Evolutionary conservation across 2,113 vertebrate genomes (phyloP).

Genomic region (Nanorana parkeri): DNA sequence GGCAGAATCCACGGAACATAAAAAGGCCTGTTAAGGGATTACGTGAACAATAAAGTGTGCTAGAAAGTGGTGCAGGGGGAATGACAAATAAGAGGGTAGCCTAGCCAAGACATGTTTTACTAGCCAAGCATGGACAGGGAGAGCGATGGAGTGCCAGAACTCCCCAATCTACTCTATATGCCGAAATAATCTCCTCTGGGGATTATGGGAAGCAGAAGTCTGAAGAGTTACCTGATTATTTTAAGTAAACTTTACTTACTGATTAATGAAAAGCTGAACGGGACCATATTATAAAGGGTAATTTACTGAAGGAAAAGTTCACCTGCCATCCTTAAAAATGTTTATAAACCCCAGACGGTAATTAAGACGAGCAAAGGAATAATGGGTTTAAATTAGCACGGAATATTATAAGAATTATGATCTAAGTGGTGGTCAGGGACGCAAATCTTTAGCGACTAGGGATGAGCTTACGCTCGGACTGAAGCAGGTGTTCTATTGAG

Average conservation of each 20-base stretch:
- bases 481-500: too few relatives aligned
- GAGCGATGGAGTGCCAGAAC: not conserved
- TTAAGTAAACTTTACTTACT: slow-evolving; percentile 6
- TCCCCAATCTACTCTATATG: not conserved
- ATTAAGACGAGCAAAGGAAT: too few relatives aligned
- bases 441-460: too few relatives aligned
- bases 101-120: slow-evolving; percentile 15
- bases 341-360: too few relatives aligned
- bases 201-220: not conserved
- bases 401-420: too few relatives aligned
- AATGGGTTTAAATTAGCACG: too few relatives aligned
- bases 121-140: slow-evolving; percentile 20
- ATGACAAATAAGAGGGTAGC: slow-evolving; percentile 13
- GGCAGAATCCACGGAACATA: slow-evolving; percentile 27
- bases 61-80: slow-evolving; percentile 4
- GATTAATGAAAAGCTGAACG: not conserved
- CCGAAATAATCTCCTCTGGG: not conserved
- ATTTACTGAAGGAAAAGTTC: too few relatives aligned
- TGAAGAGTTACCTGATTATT: not conserved
- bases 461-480: too few relatives aligned
- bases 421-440: too few relatives aligned
- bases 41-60: slow-evolving; percentile 28
- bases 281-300: too few relatives aligned
- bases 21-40: slow-evolving; percentile 42
- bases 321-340: too few relatives aligned